phyloP scores from a whole-genome alignment of 2,113 vertebrate genomes.

The Galemys pyrenaicus region DNA sequence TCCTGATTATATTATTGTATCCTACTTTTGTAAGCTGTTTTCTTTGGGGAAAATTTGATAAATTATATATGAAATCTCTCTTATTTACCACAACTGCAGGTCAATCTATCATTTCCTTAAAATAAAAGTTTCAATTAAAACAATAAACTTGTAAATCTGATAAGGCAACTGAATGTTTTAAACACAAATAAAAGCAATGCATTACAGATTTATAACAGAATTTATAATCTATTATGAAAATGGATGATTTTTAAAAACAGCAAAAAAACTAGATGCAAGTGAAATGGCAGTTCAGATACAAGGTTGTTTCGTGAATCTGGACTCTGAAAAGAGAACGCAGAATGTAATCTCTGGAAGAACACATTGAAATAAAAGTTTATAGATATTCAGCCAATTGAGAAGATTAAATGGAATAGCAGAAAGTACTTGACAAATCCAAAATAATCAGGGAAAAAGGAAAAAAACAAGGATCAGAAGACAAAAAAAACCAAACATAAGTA shows the following conservation, averaged over 20 bases:
- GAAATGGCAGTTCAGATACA: neutral
- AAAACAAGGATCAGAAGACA: neutral
- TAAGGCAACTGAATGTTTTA: neutral
- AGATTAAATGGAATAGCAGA: neutral
- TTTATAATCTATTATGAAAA: neutral
- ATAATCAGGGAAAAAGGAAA: neutral
- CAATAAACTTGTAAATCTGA: neutral
- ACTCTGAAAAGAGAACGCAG: neutral
- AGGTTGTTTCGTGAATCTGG: neutral
- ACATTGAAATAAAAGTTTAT: neutral
- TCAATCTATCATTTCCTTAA: neutral
- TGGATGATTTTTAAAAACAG: neutral
- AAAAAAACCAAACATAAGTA: neutral
- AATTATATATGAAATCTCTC: neutral
- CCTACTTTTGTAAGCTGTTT: neutral
- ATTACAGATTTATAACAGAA: neutral
- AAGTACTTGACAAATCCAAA: neutral
- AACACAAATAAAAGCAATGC: neutral
- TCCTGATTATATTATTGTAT: neutral
- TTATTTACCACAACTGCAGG: neutral
- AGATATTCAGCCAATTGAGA: neutral
- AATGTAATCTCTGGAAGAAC: neutral
- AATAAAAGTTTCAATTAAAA: neutral
- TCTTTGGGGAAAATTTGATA: neutral
- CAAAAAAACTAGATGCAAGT: neutral